Evolutionary conservation across 1,140 invertebrate species (phyloP).

Genomic region (Aphelinus certus): DNA sequence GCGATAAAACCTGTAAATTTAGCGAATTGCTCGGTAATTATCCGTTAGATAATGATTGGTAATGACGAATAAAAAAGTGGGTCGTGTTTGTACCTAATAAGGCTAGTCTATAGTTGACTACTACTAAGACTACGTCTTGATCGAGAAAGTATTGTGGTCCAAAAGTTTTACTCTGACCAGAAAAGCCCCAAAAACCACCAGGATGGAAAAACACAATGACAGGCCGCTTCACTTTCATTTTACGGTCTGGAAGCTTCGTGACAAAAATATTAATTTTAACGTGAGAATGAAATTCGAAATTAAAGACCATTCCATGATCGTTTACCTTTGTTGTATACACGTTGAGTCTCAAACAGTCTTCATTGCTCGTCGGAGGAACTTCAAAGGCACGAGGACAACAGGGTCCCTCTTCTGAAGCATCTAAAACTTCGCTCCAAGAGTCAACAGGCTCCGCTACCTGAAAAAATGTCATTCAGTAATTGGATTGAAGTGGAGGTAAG

Average conservation of each 20-base stretch:
- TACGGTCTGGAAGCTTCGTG: conserved; percentile 31
- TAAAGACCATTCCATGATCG: background rate
- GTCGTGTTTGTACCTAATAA: conserved; percentile 62
- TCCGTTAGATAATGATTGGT: background rate
- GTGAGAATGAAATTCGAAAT: background rate
- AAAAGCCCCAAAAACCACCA: conserved; percentile 65
- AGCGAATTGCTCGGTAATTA: too few relatives aligned
- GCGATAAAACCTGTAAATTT: conserved; percentile 70
- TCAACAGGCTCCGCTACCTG: conserved; percentile 56
- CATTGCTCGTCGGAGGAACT: conserved; percentile 47
- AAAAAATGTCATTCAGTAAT: background rate
- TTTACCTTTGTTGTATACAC: conserved; percentile 69
- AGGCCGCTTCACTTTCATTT: conserved; percentile 41
- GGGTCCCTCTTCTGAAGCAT: conserved; percentile 58
- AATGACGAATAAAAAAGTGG: background rate
- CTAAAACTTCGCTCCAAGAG: conserved; percentile 63
- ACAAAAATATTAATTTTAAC: background rate
- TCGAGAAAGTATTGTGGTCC: conserved; percentile 74
- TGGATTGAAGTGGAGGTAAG: too few relatives aligned
- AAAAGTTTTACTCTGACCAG: conserved; percentile 64
- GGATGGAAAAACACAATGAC: conserved; percentile 68
- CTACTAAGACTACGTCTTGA: conserved; percentile 73
- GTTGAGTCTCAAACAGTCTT: conserved; percentile 78
- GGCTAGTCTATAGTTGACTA: conserved; percentile 76
- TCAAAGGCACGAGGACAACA: conserved; percentile 48